phyloP scores from a whole-genome alignment of 2,113 vertebrate species.

The Aptenodytes patagonicus region DNA sequence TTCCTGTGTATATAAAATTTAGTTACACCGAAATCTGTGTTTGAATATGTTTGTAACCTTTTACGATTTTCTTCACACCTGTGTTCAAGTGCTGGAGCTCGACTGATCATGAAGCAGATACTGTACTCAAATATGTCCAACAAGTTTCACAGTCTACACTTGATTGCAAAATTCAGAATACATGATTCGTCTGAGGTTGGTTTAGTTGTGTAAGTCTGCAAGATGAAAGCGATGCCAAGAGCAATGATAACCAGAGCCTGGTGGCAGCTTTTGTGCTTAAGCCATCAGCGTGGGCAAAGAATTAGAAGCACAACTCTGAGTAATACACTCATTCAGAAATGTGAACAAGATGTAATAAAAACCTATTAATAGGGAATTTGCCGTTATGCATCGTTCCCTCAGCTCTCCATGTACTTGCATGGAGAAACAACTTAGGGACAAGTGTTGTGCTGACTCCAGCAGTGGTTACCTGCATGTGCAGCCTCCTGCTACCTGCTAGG shows the following conservation, averaged over 20 bases:
- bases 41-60: background rate
- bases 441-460: background rate
- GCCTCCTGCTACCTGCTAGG: background rate
- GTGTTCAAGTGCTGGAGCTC: background rate
- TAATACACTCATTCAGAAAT: background rate
- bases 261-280: background rate
- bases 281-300: background rate
- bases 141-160: background rate
- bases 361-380: background rate
- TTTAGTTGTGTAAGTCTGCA: fast-evolving
- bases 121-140: background rate
- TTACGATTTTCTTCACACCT: background rate
- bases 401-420: background rate
- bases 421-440: background rate
- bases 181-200: background rate
- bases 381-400: background rate
- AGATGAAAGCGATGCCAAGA: background rate
- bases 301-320: background rate
- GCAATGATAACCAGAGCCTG: background rate
- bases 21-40: too few species aligned
- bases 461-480: background rate
- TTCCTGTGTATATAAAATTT: background rate
- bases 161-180: background rate
- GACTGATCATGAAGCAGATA: background rate
- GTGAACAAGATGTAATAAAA: background rate